Conservation (phyloP, 2,888 invertebrate species). For the Tetragnatha montana region DNA sequence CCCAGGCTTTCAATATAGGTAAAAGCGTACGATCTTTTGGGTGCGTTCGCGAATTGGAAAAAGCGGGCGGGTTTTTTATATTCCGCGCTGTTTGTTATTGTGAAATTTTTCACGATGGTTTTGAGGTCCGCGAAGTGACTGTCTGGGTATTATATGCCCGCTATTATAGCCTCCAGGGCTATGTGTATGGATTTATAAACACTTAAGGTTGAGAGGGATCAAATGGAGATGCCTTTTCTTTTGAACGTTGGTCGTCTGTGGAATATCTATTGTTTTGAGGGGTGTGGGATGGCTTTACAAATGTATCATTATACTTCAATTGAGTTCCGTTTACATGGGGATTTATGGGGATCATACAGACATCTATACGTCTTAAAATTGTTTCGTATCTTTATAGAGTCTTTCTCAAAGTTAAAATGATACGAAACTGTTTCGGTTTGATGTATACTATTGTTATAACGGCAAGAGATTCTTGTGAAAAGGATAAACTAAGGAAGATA, state of each 20-base stretch:
- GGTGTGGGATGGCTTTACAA: too few species aligned
- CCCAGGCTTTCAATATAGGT: conserved; percentile 22
- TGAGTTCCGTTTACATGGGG: too few species aligned
- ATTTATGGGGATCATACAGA: too few species aligned
- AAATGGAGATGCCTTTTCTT: neutral
- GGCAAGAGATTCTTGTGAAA: too few species aligned
- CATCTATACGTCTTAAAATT: too few species aligned
- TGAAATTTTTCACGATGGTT: conserved; percentile 11
- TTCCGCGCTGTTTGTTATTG: conserved; percentile 20
- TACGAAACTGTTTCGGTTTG: too few species aligned
- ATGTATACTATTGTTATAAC: too few species aligned
- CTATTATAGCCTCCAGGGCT: neutral
- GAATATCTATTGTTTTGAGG: neutral
- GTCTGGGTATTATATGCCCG: neutral
- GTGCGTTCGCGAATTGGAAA: conserved; percentile 40
- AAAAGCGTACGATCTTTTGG: conserved; percentile 13
- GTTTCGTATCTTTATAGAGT: too few species aligned
- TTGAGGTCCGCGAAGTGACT: neutral
- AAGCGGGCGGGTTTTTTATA: conserved; percentile 13
- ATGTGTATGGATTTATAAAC: neutral
- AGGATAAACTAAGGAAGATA: too few species aligned
- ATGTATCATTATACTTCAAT: too few species aligned
- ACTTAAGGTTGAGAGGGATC: neutral
- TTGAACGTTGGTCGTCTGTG: neutral
- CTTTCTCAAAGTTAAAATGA: too few species aligned